phyloP scores from a whole-genome alignment of 2,113 vertebrate genomes.

The Megalops atlanticus region DNA sequence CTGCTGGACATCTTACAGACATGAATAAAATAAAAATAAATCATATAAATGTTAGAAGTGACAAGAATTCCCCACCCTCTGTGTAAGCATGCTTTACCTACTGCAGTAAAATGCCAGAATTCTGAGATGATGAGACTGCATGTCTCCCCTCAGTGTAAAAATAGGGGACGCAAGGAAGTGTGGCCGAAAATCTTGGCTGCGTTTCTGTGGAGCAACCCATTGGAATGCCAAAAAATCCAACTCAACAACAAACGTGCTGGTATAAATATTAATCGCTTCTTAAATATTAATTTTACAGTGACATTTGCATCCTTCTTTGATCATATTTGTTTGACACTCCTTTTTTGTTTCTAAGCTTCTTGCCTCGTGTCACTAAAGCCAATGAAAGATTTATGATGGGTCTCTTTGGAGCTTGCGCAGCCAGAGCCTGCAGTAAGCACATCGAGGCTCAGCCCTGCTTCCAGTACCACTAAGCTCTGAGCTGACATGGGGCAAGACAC shows the following conservation, averaged over 20 bases:
- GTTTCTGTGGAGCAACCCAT: conserved; percentile 31
- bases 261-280: conserved; percentile 54
- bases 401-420: conserved; percentile 32
- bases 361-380: conserved; percentile 41
- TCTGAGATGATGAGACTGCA: not conserved
- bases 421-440: conserved; percentile 11
- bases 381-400: conserved; percentile 50
- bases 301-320: conserved; percentile 55
- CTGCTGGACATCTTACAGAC: not conserved
- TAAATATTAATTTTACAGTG: conserved; percentile 55
- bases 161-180: not conserved
- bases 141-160: not conserved
- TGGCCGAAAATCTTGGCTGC: conserved; percentile 5
- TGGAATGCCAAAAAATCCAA: conserved; percentile 25
- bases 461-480: conserved; percentile 18
- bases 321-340: conserved; percentile 46
- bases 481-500: conserved; percentile 12
- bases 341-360: conserved; percentile 42
- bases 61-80: not conserved
- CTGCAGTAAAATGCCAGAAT: not conserved
- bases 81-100: not conserved
- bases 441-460: conserved; percentile 1
- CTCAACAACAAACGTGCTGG: conserved; percentile 40
- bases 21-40: not conserved
- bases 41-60: not conserved